Conservation (phyloP, 2,113 vertebrate species). For the Seriola dumerili region DNA sequence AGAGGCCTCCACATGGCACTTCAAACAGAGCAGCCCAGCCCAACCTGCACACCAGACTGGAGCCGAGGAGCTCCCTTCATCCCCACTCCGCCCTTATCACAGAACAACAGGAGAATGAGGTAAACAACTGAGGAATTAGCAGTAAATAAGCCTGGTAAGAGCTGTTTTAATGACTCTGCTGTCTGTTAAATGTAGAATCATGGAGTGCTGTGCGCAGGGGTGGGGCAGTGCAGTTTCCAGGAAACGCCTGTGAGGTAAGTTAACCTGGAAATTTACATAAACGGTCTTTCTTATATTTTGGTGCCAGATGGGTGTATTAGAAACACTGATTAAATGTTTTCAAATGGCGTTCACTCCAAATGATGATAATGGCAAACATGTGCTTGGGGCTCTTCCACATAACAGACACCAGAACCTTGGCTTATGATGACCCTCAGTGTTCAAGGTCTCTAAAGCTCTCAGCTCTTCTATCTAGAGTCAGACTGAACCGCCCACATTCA, state of each 20-base stretch:
- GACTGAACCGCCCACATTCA: conserved; percentile 64
- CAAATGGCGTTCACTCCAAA: not conserved
- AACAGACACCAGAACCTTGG: conserved; percentile 58
- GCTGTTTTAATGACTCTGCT: conserved; percentile 46
- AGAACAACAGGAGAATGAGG: conserved; percentile 69
- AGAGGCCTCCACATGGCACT: conserved; percentile 59
- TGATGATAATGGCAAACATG: conserved; percentile 19
- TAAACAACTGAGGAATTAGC: conserved; percentile 64
- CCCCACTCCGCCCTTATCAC: conserved; percentile 77
- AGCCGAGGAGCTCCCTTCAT: conserved; percentile 16
- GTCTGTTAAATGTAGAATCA: conserved; percentile 46
- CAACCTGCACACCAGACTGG: conserved; percentile 45
- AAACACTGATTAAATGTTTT: conserved; percentile 10
- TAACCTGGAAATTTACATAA: conserved; percentile 1
- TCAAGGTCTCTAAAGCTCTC: conserved; percentile 69
- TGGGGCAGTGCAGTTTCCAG: conserved; percentile 8
- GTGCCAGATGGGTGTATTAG: not conserved
- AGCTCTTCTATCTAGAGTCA: conserved; percentile 57
- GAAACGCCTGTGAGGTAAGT: not conserved
- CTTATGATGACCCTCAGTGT: conserved; percentile 63
- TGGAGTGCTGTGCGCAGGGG: not conserved
- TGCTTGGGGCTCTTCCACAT: conserved; percentile 2
- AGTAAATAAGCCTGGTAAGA: conserved; percentile 62
- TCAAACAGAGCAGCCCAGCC: conserved; percentile 69
- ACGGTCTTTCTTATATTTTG: conserved; percentile 13